A percentile compares a stretch with the other conserved stretches of the same genome.
These are phyloP conservation scores for Platygyra sinensis DNA, from an alignment of 64 coral and sea anemone genomes.

Conservation along the genomic window DNA sequence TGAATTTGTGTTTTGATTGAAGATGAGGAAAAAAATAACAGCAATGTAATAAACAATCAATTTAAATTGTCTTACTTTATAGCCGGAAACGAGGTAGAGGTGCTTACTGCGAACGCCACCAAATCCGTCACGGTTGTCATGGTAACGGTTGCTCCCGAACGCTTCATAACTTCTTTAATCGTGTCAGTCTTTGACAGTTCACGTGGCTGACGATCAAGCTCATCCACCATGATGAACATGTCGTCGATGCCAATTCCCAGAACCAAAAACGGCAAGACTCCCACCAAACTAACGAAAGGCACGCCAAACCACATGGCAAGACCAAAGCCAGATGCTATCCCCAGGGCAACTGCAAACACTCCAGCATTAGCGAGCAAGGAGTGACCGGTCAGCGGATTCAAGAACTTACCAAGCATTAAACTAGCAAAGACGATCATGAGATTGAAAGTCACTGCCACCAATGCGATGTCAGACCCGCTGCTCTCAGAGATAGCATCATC, in stretches of 20 bases:
- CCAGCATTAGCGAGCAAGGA: slow-evolving; percentile 28
- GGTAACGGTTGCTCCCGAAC: slow-evolving; percentile 35
- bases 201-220: slow-evolving; percentile 28
- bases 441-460: slow-evolving; percentile 48
- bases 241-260: slow-evolving; percentile 55
- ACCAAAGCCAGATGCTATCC: slow-evolving; percentile 28
- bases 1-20: background rate
- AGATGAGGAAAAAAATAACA: background rate
- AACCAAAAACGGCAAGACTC: slow-evolving; percentile 40
- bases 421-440: slow-evolving; percentile 51
- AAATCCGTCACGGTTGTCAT: slow-evolving; percentile 53
- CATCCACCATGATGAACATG: slow-evolving; percentile 49
- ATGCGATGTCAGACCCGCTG: slow-evolving; percentile 11
- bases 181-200: background rate
- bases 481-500: slow-evolving; percentile 59
- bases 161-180: slow-evolving; percentile 18
- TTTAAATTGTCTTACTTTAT: slow-evolving; percentile 23
- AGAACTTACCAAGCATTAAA: slow-evolving; percentile 38
- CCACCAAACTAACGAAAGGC: slow-evolving; percentile 37
- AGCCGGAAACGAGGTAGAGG: slow-evolving; percentile 21
- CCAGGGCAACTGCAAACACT: slow-evolving; percentile 36
- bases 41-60: background rate
- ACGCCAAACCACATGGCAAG: background rate
- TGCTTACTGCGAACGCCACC: slow-evolving; percentile 44
- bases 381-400: slow-evolving; percentile 56